Percentiles rank a stretch among this genome's conserved stretches.
phyloP scores from a whole-genome alignment of 2,888 invertebrate genomes.

The Chirona hameri region DNA sequence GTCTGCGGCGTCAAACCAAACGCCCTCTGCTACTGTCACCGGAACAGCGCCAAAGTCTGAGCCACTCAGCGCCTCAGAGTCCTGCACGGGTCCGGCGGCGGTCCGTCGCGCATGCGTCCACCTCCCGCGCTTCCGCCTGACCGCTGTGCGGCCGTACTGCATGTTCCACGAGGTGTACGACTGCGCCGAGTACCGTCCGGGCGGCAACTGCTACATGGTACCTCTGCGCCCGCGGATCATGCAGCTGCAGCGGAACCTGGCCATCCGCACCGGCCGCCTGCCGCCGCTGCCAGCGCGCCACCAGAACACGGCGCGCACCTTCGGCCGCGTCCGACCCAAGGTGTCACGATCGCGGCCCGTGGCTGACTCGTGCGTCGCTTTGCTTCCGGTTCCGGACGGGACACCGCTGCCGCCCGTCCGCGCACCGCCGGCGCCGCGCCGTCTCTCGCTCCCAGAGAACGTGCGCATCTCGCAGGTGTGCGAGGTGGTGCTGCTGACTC shows the following conservation, averaged over 20 bases:
- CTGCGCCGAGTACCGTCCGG: background rate
- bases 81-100: background rate
- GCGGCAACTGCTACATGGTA: background rate
- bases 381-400: background rate
- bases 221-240: background rate
- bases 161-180: constrained; percentile 2
- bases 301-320: constrained; percentile 1
- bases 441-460: background rate
- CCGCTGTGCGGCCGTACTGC: background rate
- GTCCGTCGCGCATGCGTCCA: background rate
- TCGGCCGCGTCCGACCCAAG: background rate
- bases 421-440: background rate
- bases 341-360: background rate
- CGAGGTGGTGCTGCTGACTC: background rate
- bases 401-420: background rate
- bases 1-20: too few species aligned
- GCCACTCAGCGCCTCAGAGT: too few species aligned
- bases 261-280: background rate
- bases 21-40: too few species aligned
- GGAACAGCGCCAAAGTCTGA: too few species aligned
- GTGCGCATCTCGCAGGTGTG: background rate
- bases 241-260: background rate
- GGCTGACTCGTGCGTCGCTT: background rate
- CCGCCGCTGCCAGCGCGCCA: background rate
- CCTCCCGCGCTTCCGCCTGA: background rate